Conservation (phyloP, 2,888 invertebrate species). For the Sthenelais limicola region DNA sequence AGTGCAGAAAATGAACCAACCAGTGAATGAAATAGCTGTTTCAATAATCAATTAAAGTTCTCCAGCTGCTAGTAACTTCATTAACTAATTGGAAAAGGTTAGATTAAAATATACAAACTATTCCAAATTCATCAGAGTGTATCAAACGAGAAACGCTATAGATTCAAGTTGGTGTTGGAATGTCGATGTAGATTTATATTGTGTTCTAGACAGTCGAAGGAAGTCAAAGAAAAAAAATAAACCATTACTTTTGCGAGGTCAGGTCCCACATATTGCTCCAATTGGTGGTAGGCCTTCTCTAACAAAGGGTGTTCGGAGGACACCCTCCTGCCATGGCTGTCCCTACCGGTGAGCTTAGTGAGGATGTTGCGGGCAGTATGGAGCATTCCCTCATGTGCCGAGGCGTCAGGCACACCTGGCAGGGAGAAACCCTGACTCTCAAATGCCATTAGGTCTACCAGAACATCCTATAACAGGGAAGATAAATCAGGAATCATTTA, state of each 20-base stretch:
- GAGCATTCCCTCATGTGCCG: constrained; percentile 46
- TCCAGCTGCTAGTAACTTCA: no score
- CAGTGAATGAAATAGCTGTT: no score
- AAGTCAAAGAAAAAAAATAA: not conserved
- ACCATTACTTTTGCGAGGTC: constrained; percentile 9
- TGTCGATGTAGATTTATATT: no score
- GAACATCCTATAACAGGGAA: constrained; percentile 77
- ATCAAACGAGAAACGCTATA: not conserved
- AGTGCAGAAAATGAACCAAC: no score
- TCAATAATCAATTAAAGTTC: no score
- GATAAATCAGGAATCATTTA: no score
- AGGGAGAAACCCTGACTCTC: constrained; percentile 37
- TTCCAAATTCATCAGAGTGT: not conserved
- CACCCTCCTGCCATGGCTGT: not conserved
- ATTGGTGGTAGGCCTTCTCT: not conserved
- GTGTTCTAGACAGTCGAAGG: no score
- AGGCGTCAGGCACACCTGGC: not conserved
- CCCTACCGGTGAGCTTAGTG: constrained; percentile 10
- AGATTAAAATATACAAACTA: not conserved
- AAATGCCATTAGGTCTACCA: constrained; percentile 86
- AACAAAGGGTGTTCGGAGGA: constrained; percentile 11
- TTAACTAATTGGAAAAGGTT: no score
- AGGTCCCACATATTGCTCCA: not conserved
- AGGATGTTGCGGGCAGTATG: constrained; percentile 35
- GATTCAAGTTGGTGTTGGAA: not conserved